phyloP scores from a whole-genome alignment of 2,797 vertebrate species.

The Gallinago nigripennis region DNA sequence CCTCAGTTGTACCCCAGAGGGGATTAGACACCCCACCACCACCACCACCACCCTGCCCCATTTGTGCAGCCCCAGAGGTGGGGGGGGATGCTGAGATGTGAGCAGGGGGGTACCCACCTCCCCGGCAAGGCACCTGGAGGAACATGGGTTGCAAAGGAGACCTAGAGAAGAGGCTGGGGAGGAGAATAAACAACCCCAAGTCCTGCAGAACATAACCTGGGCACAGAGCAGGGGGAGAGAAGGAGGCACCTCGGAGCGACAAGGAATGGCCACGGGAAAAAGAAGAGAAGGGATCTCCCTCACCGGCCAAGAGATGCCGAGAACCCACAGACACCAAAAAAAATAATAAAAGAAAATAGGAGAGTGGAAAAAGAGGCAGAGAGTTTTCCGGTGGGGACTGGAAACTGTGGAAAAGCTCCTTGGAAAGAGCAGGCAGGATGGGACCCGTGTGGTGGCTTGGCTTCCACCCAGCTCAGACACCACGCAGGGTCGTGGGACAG shows the following conservation, averaged over 20 bases:
- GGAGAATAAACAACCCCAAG: not conserved
- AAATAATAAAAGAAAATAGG: not conserved
- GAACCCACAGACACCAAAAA: not conserved
- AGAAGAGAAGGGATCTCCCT: not conserved
- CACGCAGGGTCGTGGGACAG: not conserved
- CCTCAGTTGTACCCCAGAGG: not conserved
- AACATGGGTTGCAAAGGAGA: not conserved
- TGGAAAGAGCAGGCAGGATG: rapidly evolving
- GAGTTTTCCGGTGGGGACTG: not conserved
- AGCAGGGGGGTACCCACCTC: not conserved
- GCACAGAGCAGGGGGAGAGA: not conserved
- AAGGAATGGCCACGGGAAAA: not conserved
- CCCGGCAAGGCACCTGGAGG: not conserved
- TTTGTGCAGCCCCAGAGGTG: not conserved
- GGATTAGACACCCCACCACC: not conserved
- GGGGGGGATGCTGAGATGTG: not conserved
- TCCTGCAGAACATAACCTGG: not conserved
- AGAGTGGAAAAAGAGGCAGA: not conserved
- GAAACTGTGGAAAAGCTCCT: not conserved
- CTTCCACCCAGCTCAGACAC: not conserved
- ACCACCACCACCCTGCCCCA: not conserved
- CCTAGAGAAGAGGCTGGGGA: not conserved
- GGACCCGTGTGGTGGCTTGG: not conserved
- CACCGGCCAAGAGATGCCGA: not conserved
- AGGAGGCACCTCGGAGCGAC: not conserved